Evolutionary conservation across 2,113 vertebrate genomes (phyloP), one percentile per base, ranked within the genome.

Genomic region (Myxocyprinus asiaticus): DNA sequence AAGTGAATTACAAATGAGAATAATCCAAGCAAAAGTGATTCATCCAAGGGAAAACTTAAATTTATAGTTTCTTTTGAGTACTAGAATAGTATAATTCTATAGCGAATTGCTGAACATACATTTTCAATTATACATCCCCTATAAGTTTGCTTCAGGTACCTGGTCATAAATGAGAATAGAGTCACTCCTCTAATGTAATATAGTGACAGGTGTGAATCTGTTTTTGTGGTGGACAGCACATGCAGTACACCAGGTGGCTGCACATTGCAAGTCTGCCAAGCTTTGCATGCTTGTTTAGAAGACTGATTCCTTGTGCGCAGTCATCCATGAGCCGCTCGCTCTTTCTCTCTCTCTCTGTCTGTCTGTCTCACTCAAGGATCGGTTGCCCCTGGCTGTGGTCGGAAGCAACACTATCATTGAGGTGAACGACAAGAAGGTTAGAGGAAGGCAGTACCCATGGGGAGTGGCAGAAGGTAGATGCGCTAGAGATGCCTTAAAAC

Each of bases 391-490:
- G 88, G 98, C 98, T 85, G 97, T 99, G 76, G 98, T 99, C 70
- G 98, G 97, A 82, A 99, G 97, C 88, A 99, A 99, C 92, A 98
- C 97, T 76, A 97, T 96, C 92, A 98, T 99, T 44, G 97, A 99
- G 93, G 96, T 96, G 87, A 98, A 97, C 55, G 91, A 96, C 86
- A 99, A 99, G 90, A 93, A 95, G 87, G 94, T 96, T 83, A 90
- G 98, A 94, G 98, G 97, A 86, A 94, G 98, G 80, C 98, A 98
- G 86, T 99, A 99, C 91, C 97, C 98, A 2, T 99, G 98, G 98
- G 96, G 98, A 63, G 96, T 99, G 82, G 97, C 97, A 85, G 98
- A 99, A 96, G 98, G 98, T 99, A 93, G 82, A 86, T 7, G 66
- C 10, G 3, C 44, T 64, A 64, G 56, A 43, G 22, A 74, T 58